phyloP scores from a whole-genome alignment of 2,797 vertebrate species.

The Rhabdophis nuchalis region DNA sequence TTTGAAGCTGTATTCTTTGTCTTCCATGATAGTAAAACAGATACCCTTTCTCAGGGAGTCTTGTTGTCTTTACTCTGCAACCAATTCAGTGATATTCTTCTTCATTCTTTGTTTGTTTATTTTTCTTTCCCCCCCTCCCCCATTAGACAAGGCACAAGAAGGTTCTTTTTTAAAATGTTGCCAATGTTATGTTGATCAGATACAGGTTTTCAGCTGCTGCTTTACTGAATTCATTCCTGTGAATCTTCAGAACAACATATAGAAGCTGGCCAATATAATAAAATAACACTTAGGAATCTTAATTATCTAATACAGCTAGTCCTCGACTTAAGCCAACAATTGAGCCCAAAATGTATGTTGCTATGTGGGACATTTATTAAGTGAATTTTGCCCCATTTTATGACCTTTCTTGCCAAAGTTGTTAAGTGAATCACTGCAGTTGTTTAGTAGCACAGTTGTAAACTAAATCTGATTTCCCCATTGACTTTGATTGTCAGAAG shows the following conservation, averaged over 20 bases:
- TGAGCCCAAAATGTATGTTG: not conserved
- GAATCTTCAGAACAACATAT: not conserved
- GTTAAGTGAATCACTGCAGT: not conserved
- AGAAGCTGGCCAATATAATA: not conserved
- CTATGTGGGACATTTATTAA: not conserved
- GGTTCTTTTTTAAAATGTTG: not conserved
- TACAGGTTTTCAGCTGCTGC: not conserved
- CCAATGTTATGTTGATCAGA: not conserved
- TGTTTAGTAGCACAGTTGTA: not conserved
- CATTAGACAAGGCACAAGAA: not conserved
- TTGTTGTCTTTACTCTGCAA: not conserved
- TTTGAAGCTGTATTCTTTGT: not conserved
- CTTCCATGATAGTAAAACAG: not conserved
- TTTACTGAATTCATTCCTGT: not conserved
- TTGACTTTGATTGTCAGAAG: not conserved
- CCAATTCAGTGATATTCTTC: not conserved
- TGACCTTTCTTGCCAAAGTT: not conserved
- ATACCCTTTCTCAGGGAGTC: not conserved
- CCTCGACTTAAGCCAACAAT: not conserved
- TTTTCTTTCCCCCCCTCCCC: accelerated
- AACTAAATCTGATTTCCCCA: not conserved
- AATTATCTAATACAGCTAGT: not conserved
- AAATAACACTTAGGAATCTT: not conserved
- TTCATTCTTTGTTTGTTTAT: not conserved
- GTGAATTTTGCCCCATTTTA: not conserved